phyloP scores from a whole-genome alignment of 2,888 invertebrate genomes.

The Mesorhabditis belari region DNA sequence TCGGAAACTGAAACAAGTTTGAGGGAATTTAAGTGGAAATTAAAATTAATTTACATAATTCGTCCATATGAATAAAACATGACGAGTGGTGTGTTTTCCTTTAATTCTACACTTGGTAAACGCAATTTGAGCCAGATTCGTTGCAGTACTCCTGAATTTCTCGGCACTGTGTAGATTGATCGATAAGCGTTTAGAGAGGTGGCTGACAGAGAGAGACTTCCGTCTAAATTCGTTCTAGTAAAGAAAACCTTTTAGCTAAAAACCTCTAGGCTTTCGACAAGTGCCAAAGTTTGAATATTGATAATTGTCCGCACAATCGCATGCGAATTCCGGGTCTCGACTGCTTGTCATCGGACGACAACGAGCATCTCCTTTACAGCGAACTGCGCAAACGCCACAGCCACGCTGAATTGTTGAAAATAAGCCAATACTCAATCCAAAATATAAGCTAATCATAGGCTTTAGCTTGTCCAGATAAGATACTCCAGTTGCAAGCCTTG shows the following conservation, averaged over 20 bases:
- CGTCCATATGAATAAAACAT: slow-evolving; percentile 30
- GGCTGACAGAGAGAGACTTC: slow-evolving; percentile 19
- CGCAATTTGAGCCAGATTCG: slow-evolving; percentile 26
- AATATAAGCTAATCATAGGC: no score
- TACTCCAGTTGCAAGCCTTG: no score
- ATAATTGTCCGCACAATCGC: slow-evolving; percentile 24
- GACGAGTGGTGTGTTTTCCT: slow-evolving; percentile 12
- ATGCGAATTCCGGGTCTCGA: slow-evolving; percentile 8
- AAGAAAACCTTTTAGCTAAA: slow-evolving; percentile 5
- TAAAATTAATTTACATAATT: slow-evolving; percentile 13
- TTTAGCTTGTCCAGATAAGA: no score
- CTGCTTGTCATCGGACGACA: slow-evolving; percentile 15
- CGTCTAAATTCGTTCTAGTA: slow-evolving; percentile 7
- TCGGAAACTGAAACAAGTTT: slow-evolving; percentile 14
- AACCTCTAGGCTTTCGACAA: slow-evolving; percentile 9
- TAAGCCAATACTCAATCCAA: no score
- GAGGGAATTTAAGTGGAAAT: not conserved
- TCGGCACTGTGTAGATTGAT: slow-evolving; percentile 19
- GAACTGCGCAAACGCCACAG: slow-evolving; percentile 14
- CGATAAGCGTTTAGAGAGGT: slow-evolving; percentile 13
- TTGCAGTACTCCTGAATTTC: slow-evolving; percentile 18
- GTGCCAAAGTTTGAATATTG: slow-evolving; percentile 15
- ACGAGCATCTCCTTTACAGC: slow-evolving; percentile 11
- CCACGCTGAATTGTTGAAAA: slow-evolving; percentile 14
- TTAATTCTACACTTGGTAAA: slow-evolving; percentile 13